Evolutionary conservation across 2,888 invertebrate genomes (phyloP).

Genomic region (Pristionchus japonicus): DNA sequence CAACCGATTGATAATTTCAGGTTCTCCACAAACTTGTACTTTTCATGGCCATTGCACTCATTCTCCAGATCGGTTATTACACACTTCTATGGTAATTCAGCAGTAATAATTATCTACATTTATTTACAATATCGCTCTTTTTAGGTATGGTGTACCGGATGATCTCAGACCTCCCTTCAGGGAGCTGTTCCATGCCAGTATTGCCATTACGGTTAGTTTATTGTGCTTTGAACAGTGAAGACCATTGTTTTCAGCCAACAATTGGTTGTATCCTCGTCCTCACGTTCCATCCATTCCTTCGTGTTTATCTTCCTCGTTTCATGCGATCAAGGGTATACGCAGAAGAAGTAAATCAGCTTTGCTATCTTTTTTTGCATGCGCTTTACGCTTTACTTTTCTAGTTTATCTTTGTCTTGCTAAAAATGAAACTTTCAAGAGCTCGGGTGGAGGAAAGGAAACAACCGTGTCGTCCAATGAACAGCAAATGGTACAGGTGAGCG

Average conservation of each 20-base stretch:
- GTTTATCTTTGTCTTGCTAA: no score
- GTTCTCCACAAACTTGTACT: neutral
- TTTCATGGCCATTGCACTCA: neutral
- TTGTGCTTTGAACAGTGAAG: neutral
- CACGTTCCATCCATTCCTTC: neutral
- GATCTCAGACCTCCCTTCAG: neutral
- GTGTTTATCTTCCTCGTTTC: neutral
- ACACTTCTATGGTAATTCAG: neutral
- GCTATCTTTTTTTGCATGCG: neutral
- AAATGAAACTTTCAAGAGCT: neutral
- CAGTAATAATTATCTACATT: neutral
- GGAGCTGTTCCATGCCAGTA: neutral
- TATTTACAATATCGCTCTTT: neutral
- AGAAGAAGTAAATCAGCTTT: neutral
- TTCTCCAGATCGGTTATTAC: neutral
- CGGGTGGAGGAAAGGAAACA: neutral
- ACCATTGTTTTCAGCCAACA: neutral
- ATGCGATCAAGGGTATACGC: slow-evolving; percentile 17
- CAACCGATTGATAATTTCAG: neutral
- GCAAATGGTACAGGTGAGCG: neutral
- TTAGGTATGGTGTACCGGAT: neutral
- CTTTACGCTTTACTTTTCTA: no score
- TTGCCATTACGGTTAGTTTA: neutral
- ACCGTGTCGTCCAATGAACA: neutral
- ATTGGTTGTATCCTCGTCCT: slow-evolving; percentile 5